Evolutionary conservation across 1,140 invertebrate species (phyloP).

Genomic region (Thaumetopoea pityocampa): DNA sequence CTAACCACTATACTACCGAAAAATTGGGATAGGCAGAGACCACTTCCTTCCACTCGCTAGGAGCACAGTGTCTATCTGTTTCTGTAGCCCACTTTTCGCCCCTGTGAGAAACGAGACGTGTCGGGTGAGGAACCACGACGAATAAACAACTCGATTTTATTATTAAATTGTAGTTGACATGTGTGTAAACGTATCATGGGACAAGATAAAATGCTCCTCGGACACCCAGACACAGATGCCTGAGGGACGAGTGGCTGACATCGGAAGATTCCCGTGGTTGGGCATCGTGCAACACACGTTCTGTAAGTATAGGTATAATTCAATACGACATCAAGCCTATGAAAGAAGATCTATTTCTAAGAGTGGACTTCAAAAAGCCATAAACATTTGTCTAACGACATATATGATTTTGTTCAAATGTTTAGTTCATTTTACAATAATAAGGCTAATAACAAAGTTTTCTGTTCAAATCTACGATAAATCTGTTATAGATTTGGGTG

Average conservation of each 20-base stretch:
- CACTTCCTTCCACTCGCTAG: too few species aligned
- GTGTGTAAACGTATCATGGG: slow-evolving; percentile 21
- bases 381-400: background rate
- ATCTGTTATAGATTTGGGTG: slow-evolving; percentile 34
- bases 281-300: slow-evolving; percentile 50
- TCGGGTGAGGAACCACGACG: too few species aligned
- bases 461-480: slow-evolving; percentile 1
- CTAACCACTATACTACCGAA: too few species aligned
- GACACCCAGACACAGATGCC: slow-evolving; percentile 31
- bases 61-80: too few species aligned
- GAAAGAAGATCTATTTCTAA: background rate
- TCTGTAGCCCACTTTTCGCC: too few species aligned
- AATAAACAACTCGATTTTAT: too few species aligned
- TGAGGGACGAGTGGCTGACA: slow-evolving; percentile 32
- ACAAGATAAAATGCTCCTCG: slow-evolving; percentile 26
- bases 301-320: slow-evolving; percentile 23
- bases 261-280: slow-evolving; percentile 47
- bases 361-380: background rate
- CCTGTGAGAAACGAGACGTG: too few species aligned
- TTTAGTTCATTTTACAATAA: background rate
- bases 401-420: too few species aligned
- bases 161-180: slow-evolving; percentile 1
- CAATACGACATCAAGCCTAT: background rate
- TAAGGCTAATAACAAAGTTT: background rate
- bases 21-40: too few species aligned